Base-by-base conservation (phyloP, 2,797 vertebrate genomes). In the Euphonia xanthogaster region DNA sequence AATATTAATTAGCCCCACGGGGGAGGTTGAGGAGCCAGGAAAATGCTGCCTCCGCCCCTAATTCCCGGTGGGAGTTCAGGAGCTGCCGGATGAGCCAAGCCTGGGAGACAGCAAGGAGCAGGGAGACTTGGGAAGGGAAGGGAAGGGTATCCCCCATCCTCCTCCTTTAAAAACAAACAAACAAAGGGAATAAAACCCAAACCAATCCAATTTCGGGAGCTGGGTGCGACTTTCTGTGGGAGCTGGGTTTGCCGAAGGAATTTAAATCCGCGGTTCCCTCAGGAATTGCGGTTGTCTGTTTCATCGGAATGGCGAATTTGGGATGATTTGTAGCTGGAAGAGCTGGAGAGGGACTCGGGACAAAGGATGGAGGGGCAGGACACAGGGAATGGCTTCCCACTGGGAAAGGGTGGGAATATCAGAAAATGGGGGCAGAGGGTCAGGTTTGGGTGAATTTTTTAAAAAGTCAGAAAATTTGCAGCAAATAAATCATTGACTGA, bases 1-100 rank as follows among this genome's bases (percentile, higher is more conserved):
- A 92, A 91, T 93, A 93, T 91, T 93, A 95, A 96, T 94, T 89
- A 93, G 23, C 74, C 78, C 90, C 81, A 18, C 10, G 8, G 85
- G 83, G 66, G 71, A 78, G 74, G 78, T 30, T 85, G 85, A 33
- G 81, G 85, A 96, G 87, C 80, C 84, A 79, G 68, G 57, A 91
- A 77, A 86, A 88, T 53, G 73, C 80, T 53, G 83, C 83, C 93
- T 90, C 89, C 72, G 0, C 93, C 86, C 19, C 63, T 10, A 0
- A 65, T 92, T 82, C 93, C 83, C 31, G 2, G 31, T 48, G 71
- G 86, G 91, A 87, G 27, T 44, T 55, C 14, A 4, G 58, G 78
- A 87, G 81, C 65, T n/a, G 84, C 61, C 6, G 28, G 75, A 85
- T 83, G 80, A 93, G 76, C 76, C 55, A 2, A 47, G 68, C 73